These are phyloP conservation scores for Oedothorax gibbosus DNA, from an alignment of 1,140 invertebrate species.

Conservation along the genomic window DNA sequence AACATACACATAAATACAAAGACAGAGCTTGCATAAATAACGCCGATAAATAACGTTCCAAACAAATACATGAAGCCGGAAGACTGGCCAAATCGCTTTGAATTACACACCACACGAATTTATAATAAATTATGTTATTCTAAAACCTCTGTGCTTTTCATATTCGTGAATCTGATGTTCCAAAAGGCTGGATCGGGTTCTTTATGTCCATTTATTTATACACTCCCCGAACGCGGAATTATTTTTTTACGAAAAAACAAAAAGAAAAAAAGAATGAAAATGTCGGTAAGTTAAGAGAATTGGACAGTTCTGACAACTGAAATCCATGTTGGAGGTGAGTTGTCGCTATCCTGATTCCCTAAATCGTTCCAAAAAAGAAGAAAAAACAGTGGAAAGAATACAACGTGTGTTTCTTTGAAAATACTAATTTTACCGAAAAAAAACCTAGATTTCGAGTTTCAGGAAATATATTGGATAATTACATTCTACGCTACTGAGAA, in stretches of 20 bases:
- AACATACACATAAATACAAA: conserved; percentile 44
- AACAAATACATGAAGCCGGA: conserved; percentile 38
- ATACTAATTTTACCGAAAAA: conserved; percentile 23
- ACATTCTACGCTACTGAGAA: no score
- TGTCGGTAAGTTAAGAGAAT: conserved; percentile 24
- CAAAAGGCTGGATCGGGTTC: conserved; percentile 22
- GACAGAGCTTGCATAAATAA: conserved; percentile 36
- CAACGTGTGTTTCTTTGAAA: conserved; percentile 28
- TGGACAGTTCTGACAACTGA: conserved; percentile 27
- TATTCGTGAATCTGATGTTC: background rate
- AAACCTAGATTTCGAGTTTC: background rate
- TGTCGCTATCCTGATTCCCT: conserved; percentile 21
- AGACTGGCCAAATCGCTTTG: conserved; percentile 16
- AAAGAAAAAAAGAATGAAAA: conserved; percentile 4
- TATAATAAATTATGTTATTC: conserved; percentile 31
- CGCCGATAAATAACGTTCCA: conserved; percentile 27
- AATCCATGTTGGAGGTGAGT: conserved; percentile 12
- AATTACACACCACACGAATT: conserved; percentile 38
- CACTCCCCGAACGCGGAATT: conserved; percentile 11
- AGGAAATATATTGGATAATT: background rate
- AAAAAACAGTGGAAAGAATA: background rate
- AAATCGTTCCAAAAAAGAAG: conserved; percentile 2
- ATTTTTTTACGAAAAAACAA: background rate
- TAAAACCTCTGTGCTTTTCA: background rate
- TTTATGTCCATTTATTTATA: conserved; percentile 26